Percentiles rank a stretch among this genome's conserved stretches.
Evolutionary conservation across 1,140 invertebrate genomes (phyloP).

Genomic region (Diachasmimorpha longicaudata): DNA sequence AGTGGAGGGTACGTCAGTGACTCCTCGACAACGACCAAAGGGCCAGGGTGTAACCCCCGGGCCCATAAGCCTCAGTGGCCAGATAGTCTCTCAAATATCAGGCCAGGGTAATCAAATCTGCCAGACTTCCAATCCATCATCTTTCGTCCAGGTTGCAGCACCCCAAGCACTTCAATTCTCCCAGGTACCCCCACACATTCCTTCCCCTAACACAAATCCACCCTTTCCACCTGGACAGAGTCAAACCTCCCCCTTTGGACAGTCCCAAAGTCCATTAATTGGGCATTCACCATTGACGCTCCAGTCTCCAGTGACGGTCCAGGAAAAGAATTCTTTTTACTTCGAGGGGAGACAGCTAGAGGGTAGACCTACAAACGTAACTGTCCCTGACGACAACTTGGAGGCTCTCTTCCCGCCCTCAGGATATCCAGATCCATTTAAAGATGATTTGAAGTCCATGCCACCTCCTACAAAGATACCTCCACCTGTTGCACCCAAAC

Average conservation of each 20-base stretch:
- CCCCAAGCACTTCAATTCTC: slow-evolving; percentile 44
- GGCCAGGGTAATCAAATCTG: slow-evolving; percentile 50
- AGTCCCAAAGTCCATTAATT: slow-evolving; percentile 55
- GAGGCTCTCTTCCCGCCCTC: slow-evolving; percentile 62
- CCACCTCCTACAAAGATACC: slow-evolving; percentile 55
- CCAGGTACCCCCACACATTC: slow-evolving; percentile 49
- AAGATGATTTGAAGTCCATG: slow-evolving; percentile 55
- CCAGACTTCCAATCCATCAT: slow-evolving; percentile 9
- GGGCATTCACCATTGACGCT: slow-evolving; percentile 53
- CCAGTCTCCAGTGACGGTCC: slow-evolving; percentile 55
- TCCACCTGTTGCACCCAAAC: slow-evolving; percentile 53
- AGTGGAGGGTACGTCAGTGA: slow-evolving; percentile 81
- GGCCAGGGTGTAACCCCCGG: slow-evolving; percentile 62
- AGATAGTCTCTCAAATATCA: slow-evolving; percentile 59
- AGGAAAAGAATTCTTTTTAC: slow-evolving; percentile 52
- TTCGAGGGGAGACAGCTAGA: slow-evolving; percentile 50
- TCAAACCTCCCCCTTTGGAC: slow-evolving; percentile 43
- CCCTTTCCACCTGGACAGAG: slow-evolving; percentile 41
- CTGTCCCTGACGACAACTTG: slow-evolving; percentile 51
- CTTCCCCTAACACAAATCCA: slow-evolving; percentile 49
- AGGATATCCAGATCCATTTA: slow-evolving; percentile 62
- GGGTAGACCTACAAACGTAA: slow-evolving; percentile 19
- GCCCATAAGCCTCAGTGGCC: slow-evolving; percentile 56
- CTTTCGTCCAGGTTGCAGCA: slow-evolving; percentile 18
- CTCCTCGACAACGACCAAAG: slow-evolving; percentile 84